phyloP scores from a whole-genome alignment of 2,888 invertebrate genomes.

The Himalopsyche japonica region DNA sequence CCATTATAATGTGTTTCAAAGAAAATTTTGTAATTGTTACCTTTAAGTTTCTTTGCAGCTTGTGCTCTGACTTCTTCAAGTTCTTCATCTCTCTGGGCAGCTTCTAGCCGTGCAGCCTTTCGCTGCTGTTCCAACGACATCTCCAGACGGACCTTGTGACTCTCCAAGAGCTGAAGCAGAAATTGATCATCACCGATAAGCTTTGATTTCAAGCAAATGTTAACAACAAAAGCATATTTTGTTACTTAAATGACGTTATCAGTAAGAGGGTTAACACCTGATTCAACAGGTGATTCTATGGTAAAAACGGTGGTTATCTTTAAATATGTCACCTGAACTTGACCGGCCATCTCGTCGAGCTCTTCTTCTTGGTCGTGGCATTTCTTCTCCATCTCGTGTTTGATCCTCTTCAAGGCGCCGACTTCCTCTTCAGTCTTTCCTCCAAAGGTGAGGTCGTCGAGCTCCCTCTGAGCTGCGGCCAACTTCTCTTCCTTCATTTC shows the following conservation, averaged over 20 bases:
- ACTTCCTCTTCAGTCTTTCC: conserved; percentile 86
- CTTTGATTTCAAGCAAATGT: too few species aligned
- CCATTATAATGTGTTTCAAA: too few species aligned
- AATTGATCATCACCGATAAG: not conserved
- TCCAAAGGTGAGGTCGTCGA: conserved; percentile 81
- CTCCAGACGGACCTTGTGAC: conserved; percentile 89
- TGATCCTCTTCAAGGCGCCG: conserved; percentile 77
- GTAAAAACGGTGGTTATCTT: too few species aligned
- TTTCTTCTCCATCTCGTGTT: conserved; percentile 85
- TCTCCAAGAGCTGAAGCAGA: conserved; percentile 76
- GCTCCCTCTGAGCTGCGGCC: conserved; percentile 74
- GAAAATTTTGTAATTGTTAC: conserved; percentile 54
- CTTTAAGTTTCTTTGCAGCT: conserved; percentile 90
- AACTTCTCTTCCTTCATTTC: conserved; percentile 89
- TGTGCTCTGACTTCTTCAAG: conserved; percentile 88
- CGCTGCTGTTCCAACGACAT: conserved; percentile 92
- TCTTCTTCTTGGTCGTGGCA: conserved; percentile 91
- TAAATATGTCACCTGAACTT: conserved; percentile 63
- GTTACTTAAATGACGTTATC: too few species aligned
- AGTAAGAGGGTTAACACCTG: too few species aligned
- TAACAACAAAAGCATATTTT: too few species aligned
- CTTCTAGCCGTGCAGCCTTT: conserved; percentile 87
- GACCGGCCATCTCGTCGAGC: conserved; percentile 92
- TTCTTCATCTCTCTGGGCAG: conserved; percentile 90
- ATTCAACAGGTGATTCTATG: too few species aligned